These are phyloP conservation scores for Leptopilina clavipes DNA, from an alignment of 1,140 invertebrate species.

Conservation along the genomic window DNA sequence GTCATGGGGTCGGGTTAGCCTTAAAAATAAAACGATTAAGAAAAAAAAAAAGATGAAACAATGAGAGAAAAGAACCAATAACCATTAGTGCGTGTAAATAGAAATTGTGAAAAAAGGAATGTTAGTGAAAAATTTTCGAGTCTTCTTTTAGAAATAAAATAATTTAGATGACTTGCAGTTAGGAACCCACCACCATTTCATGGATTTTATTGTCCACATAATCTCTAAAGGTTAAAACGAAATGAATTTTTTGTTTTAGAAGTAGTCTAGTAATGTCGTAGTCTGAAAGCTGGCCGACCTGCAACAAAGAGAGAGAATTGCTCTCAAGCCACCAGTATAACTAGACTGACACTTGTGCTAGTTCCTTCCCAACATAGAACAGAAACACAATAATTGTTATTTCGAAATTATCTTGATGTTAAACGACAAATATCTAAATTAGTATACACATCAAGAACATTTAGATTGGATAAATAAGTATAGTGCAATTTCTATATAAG, in stretches of 20 bases:
- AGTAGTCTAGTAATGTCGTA: slow-evolving; percentile 77
- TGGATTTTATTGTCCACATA: slow-evolving; percentile 58
- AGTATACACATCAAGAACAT: slow-evolving; percentile 41
- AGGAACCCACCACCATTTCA: slow-evolving; percentile 66
- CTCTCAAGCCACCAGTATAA: slow-evolving; percentile 67
- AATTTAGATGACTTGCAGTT: slow-evolving; percentile 53
- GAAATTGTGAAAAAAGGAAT: slow-evolving; percentile 37
- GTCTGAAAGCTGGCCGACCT: slow-evolving; percentile 77
- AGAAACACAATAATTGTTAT: slow-evolving; percentile 33
- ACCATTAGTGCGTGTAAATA: too few species aligned
- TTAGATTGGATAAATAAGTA: background rate
- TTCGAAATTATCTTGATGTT: slow-evolving; percentile 8
- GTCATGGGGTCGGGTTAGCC: too few species aligned
- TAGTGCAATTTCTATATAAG: background rate
- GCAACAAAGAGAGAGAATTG: slow-evolving; percentile 74
- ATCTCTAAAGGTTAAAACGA: slow-evolving; percentile 61
- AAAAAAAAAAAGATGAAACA: slow-evolving; percentile 14
- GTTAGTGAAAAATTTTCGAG: slow-evolving; percentile 38
- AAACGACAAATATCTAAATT: slow-evolving; percentile 9
- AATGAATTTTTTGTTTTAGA: slow-evolving; percentile 65
- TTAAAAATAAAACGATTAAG: background rate
- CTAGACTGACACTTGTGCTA: slow-evolving; percentile 34
- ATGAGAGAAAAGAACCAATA: slow-evolving; percentile 38
- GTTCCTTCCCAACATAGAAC: slow-evolving; percentile 25
- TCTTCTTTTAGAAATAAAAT: slow-evolving; percentile 46